phyloP scores from a whole-genome alignment of 1,140 invertebrate species.

The Drosophila virilis region DNA sequence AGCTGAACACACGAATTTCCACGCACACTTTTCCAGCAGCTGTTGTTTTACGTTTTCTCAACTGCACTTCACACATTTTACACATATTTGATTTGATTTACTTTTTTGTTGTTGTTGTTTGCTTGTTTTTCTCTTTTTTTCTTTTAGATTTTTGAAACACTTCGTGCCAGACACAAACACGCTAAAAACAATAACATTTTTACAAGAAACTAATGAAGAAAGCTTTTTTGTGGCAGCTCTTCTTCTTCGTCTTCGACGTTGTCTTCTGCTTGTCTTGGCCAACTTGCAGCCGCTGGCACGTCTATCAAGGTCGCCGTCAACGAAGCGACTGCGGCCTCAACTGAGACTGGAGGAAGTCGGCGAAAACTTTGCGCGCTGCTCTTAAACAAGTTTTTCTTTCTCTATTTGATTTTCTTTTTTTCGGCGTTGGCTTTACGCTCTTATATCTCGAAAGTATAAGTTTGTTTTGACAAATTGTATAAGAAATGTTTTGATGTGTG shows the following conservation, averaged over 20 bases:
- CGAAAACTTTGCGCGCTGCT: constrained; percentile 42
- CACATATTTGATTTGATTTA: constrained; percentile 30
- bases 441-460: constrained; percentile 81
- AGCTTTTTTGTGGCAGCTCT: constrained; percentile 20
- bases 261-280: constrained; percentile 11
- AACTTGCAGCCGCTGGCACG: constrained; percentile 65
- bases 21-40: constrained; percentile 12
- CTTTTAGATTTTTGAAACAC: constrained; percentile 62
- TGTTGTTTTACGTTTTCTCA: constrained; percentile 17
- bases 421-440: constrained; percentile 55
- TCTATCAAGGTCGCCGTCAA: constrained; percentile 84
- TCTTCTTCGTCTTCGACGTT: neutral
- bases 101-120: too few relatives aligned
- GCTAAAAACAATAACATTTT: constrained; percentile 20
- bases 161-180: constrained; percentile 53
- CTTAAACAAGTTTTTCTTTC: constrained; percentile 69
- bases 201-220: neutral
- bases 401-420: neutral
- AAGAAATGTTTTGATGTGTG: constrained; percentile 57
- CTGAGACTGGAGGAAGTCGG: constrained; percentile 45
- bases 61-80: constrained; percentile 51
- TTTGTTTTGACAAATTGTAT: constrained; percentile 81
- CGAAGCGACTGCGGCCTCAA: constrained; percentile 72
- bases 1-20: constrained; percentile 25
- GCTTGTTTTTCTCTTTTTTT: constrained; percentile 1